phyloP scores from a whole-genome alignment of 2,113 vertebrate species.

The Corydoras maculifer region DNA sequence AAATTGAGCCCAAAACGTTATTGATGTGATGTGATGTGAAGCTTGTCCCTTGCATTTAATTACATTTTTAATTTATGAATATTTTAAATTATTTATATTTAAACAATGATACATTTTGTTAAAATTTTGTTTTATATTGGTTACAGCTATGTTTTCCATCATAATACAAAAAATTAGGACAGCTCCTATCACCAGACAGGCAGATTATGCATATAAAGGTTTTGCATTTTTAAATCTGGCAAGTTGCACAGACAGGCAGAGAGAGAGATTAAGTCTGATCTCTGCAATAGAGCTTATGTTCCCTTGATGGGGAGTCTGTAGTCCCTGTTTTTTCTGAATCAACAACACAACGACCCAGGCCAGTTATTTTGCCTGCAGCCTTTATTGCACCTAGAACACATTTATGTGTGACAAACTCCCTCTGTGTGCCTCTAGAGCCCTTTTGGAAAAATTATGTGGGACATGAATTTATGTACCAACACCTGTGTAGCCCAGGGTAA shows the following conservation, averaged over 20 bases:
- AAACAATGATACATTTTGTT: background rate
- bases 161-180: conserved; percentile 36
- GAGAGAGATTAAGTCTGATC: conserved; percentile 54
- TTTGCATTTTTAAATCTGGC: conserved; percentile 61
- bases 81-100: too few species aligned
- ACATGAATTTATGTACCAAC: conserved; percentile 35
- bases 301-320: conserved; percentile 57
- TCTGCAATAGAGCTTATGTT: conserved; percentile 66
- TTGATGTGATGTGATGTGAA: too few species aligned
- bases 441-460: conserved; percentile 36
- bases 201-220: conserved; percentile 50
- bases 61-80: too few species aligned
- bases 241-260: conserved; percentile 38
- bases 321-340: conserved; percentile 55
- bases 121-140: background rate
- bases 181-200: conserved; percentile 43
- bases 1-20: too few species aligned
- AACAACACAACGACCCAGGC: conserved; percentile 53
- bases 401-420: conserved; percentile 56
- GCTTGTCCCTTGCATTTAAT: too few species aligned
- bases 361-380: conserved; percentile 55
- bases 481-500: conserved; percentile 12
- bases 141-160: conserved; percentile 5
- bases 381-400: conserved; percentile 61
- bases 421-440: conserved; percentile 40